Base-by-base conservation (phyloP, 1,140 invertebrate genomes). In the Stegodyphus mimosarum region DNA sequence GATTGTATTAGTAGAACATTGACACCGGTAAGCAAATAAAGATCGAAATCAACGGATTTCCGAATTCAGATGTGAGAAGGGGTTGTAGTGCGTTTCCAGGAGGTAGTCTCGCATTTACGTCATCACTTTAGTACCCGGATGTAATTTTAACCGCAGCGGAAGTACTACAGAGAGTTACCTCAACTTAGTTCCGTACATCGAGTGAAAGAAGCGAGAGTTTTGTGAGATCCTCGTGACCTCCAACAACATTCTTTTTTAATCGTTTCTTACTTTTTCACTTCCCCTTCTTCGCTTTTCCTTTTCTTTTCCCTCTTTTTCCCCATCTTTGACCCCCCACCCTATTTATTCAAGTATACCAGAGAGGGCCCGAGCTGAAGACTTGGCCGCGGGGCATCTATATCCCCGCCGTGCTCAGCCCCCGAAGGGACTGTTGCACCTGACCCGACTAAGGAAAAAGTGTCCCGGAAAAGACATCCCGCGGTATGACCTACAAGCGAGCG, bases 201-300 rank as follows among this genome's bases (percentile, higher is more conserved):
- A 51, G 52, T 18, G 33, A 52, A 15, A 60, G 55, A 15, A 63
- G 17, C 7, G 33, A 52, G 69, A 77, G 75, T 77, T 77, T 77
- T 77, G 63, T 77, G 75, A 77, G 75, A 77, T 77, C 75, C 63
- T 77, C 63, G 75, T 77, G 75, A 77, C 75, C 75, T 77, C 75
- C 75, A 77, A 67, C 63, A 66, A 33, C 75, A 63, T 77, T 77
- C 49, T 60, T 74, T 17, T 53, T 53, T 48, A 33, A 33, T 33
- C 33, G 33, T 33, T 33, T 33, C 3, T 33, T 33, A 33, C 33
- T 33, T 13, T 77, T 15, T 5, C 55, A 60, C 75, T 33, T 67
- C 15, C 18, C 10, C 10, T 51, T 73, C 50, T 73, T n/a, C 50
- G 17, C 49, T 73, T 15, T 55, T 50, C 48, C 9, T 63, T 63